Conservation (phyloP, 2,797 vertebrate genomes). For the Denticeps clupeoides region DNA sequence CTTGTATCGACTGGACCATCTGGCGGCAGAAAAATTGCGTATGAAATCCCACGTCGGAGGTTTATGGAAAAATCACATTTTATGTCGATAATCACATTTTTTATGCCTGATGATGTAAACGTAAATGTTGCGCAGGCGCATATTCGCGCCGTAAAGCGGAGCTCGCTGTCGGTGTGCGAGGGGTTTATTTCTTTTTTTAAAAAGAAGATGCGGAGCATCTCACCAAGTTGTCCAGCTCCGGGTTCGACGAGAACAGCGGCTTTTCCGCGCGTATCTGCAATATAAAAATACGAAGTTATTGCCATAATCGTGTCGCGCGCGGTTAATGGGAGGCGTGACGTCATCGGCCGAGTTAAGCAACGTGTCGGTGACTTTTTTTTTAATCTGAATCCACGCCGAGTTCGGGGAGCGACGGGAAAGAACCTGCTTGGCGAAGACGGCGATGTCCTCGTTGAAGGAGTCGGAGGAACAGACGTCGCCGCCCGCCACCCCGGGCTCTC, state of each 20-base stretch:
- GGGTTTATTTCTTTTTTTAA: background rate
- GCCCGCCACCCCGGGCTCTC: conserved; percentile 81
- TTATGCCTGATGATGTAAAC: too few relatives aligned
- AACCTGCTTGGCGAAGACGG: conserved; percentile 92
- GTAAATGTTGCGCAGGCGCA: too few relatives aligned
- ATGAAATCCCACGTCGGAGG: conserved; percentile 33
- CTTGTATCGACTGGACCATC: conserved; percentile 98
- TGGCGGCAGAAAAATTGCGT: conserved; percentile 45
- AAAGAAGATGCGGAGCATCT: conserved; percentile 33
- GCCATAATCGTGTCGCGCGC: background rate
- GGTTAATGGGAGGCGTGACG: too few relatives aligned
- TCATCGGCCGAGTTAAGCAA: too few relatives aligned
- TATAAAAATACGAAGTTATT: conserved; percentile 28
- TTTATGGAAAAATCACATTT: too few relatives aligned
- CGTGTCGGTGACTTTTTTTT: too few relatives aligned
- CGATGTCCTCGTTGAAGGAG: conserved; percentile 93
- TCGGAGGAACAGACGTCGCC: conserved; percentile 92
- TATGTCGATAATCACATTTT: too few relatives aligned
- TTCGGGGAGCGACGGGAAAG: background rate
- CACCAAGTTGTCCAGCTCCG: conserved; percentile 94
- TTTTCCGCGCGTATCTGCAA: conserved; percentile 88
- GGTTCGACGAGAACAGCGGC: conserved; percentile 89
- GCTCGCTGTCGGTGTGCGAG: too few relatives aligned
- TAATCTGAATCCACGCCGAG: too few relatives aligned
- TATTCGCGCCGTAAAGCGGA: too few relatives aligned